These are phyloP conservation scores for Eulemur coronatus DNA, from an alignment of 2,797 vertebrate species.

Conservation along the genomic window DNA sequence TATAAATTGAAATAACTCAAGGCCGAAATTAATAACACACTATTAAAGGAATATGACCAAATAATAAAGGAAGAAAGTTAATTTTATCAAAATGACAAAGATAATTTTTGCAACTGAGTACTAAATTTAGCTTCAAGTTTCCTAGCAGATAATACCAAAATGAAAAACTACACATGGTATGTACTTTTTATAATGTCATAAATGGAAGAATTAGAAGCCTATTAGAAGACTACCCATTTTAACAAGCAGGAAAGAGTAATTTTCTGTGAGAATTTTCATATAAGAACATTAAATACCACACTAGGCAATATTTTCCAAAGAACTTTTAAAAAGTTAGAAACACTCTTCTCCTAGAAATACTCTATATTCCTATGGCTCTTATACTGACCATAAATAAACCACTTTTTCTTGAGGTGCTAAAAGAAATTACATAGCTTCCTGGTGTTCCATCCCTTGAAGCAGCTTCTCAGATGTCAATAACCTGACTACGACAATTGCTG, in stretches of 20 bases:
- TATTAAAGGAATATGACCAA: constrained; percentile 8
- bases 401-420: not conserved
- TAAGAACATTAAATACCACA: not conserved
- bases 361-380: not conserved
- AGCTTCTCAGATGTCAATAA: constrained; percentile 1
- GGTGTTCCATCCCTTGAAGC: not conserved
- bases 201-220: not conserved
- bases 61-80: constrained; percentile 29
- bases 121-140: constrained; percentile 10
- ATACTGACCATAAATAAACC: not conserved
- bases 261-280: not conserved
- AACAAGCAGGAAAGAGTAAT: not conserved
- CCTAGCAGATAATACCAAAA: not conserved
- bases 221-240: constrained; percentile 11
- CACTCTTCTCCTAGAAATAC: not conserved
- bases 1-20: constrained; percentile 16
- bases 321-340: not conserved
- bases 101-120: not conserved
- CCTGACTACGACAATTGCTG: not conserved
- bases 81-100: not conserved
- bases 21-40: not conserved
- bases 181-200: constrained; percentile 8
- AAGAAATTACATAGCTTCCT: not conserved
- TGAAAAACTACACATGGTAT: not conserved
- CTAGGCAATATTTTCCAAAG: not conserved